Base-by-base conservation (phyloP, 2,113 vertebrate genomes). In the Lepus europaeus region DNA sequence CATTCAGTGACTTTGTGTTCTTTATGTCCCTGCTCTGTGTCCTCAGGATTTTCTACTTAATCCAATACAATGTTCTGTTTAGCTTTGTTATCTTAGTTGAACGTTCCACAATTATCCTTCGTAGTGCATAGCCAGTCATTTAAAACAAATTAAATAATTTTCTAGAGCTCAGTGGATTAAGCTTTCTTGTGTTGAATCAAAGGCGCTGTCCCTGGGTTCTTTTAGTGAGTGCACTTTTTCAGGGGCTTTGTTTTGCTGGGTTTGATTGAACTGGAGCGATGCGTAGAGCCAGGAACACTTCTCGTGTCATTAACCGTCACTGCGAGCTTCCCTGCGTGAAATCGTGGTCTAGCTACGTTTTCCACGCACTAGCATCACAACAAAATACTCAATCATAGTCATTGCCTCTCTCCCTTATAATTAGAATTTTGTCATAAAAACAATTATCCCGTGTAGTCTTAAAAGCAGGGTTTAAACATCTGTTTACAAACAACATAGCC, bases 351-450 rank as follows among this genome's bases (percentile, higher is more conserved):
- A 23, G 53, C 63, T 93, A 49, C 27, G 13, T 22, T 36, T 95
- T 39, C 7, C 19, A 33, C 4, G 5, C 11, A 6, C 6, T 56
- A 31, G 1, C 45, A 20, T 36, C 69, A 49, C 6, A 64, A n/a
- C 59, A 87, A 78, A 95, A 81, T 8, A 13, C 63, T 61, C 86
- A 82, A n/a, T 83, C 27, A 0, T 39, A 56, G n/a, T 61, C 27
- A 45, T 17, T 72, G n/a, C 45, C 22, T n/a, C 72, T 61, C 76
- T 82, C 27, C 77, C 22, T 92, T 89, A 1, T 36, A 81, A 31
- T 92, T 87, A 73, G 72, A 95, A n/a, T 82, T 72, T 33, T 90
- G 36, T 96, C 49, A n/a, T 76, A 83, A 25, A 39, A 92, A 14
- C 64, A 53, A 76, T 56, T 86, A 53, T 81, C 87, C 51, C 89